Base-by-base conservation (phyloP, 1,140 invertebrate genomes). In the Hestina assimilis region DNA sequence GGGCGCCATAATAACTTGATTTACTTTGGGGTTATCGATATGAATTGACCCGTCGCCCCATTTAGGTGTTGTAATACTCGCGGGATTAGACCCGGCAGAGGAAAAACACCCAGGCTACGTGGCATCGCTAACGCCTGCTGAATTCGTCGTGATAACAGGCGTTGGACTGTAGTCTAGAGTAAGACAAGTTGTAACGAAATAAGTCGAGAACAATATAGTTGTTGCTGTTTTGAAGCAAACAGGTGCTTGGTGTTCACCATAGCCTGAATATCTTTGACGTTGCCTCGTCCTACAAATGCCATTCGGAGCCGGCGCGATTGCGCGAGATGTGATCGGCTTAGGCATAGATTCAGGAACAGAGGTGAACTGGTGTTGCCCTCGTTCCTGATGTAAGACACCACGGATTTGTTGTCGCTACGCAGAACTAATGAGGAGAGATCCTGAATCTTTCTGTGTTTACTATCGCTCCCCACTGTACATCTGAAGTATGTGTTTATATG, bases 381-480 rank as follows among this genome's bases (percentile, higher is more conserved):
- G 48, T 78, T 81, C 15, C 51, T 64, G 26, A 81, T 69, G 56
- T 75, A 75, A 0, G 71, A 50, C 2, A 79, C 52, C 0, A 75
- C 58, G 3, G 73, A 79, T 29, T 45, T 60, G 63, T 75, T 83
- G 75, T 83, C 74, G 48, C 72, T 63, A 38, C 73, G 79, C 9
- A 83, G 19, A 15, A 83, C 24, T 12, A 61, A 17, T 9, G 40
- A 35, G 7, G 51, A 63, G 31, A 9, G n/a, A n/a, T n/a, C n/a
- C n/a, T n/a, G n/a, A n/a, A n/a, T n/a, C n/a, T n/a, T n/a, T n/a
- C n/a, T n/a, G 51, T 62, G 59, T 71, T 59, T 15, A 71, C 28
- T n/a, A 28, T 17, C 8, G 65, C 62, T 38, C 69, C 69, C 69
- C 69, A 72, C 1, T 61, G 55, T 8, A 66, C 11, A 9, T 71